Conservation (phyloP, 2,797 vertebrate species). For the Neomorphus geoffroyi region DNA sequence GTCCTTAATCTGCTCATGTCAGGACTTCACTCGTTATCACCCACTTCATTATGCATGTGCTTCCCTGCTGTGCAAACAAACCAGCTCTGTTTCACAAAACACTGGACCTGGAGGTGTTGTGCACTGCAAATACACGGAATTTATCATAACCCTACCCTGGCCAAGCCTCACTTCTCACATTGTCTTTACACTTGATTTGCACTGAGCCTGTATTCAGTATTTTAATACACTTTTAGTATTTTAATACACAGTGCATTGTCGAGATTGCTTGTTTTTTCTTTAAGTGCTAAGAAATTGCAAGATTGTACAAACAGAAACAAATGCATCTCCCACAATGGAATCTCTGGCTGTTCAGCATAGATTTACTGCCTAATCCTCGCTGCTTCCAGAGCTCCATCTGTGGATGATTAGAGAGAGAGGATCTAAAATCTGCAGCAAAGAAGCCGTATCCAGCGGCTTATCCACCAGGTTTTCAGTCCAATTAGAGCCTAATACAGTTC, state of each 20-base stretch:
- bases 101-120: background rate
- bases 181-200: background rate
- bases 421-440: constrained; percentile 16
- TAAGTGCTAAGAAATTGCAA: background rate
- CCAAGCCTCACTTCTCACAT: background rate
- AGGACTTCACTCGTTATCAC: too few relatives aligned
- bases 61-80: background rate
- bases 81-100: background rate
- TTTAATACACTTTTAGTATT: background rate
- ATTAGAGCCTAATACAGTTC: background rate
- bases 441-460: background rate
- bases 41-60: background rate
- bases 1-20: background rate
- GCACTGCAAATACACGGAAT: accelerated
- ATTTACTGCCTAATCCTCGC: constrained; percentile 42
- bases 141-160: background rate
- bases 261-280: background rate
- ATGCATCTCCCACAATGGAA: background rate
- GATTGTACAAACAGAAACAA: constrained; percentile 12
- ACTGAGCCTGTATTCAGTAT: background rate
- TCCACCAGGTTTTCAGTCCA: background rate
- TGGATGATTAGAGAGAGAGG: background rate
- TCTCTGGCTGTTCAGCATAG: background rate
- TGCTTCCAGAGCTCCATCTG: constrained; percentile 42
- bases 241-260: background rate